Evolutionary conservation across 2,888 invertebrate species (phyloP).

Genomic region (Acanthoscelides obtectus): DNA sequence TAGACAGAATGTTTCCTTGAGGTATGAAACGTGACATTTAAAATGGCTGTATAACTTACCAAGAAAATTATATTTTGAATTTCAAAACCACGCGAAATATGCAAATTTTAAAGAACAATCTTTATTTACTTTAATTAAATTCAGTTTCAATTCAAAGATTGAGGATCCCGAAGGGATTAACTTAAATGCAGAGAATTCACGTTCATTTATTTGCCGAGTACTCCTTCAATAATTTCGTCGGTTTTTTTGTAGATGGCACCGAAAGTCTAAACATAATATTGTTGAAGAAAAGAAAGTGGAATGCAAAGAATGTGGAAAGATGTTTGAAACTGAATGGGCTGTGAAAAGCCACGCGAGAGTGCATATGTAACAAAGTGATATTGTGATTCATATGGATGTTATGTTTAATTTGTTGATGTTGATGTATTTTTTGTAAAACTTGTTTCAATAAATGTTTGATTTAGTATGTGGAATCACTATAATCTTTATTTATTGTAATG

Average conservation of each 20-base stretch:
- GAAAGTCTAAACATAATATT: constrained; percentile 34
- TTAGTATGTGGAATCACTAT: neutral
- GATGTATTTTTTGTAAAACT: neutral
- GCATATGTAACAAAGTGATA: constrained; percentile 13
- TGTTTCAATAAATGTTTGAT: neutral
- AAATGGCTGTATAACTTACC: no score
- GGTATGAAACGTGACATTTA: no score
- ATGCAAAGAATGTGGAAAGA: constrained; percentile 31
- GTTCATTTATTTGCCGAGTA: no score
- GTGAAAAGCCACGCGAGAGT: constrained; percentile 25
- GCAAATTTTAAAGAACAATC: no score
- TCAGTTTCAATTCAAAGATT: no score
- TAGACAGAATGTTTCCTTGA: constrained; percentile 36
- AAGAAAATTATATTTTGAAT: no score
- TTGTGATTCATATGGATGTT: neutral
- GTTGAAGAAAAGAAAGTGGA: constrained; percentile 27
- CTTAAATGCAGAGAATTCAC: no score
- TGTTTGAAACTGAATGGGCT: constrained; percentile 23
- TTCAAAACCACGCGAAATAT: no score
- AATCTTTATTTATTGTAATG: neutral
- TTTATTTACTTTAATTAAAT: no score
- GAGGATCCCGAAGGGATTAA: no score
- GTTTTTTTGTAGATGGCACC: neutral
- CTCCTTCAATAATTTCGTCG: neutral
- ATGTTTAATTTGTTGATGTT: neutral